Conservation (phyloP, 2,113 vertebrate species). For the Dicaeum eximium region DNA sequence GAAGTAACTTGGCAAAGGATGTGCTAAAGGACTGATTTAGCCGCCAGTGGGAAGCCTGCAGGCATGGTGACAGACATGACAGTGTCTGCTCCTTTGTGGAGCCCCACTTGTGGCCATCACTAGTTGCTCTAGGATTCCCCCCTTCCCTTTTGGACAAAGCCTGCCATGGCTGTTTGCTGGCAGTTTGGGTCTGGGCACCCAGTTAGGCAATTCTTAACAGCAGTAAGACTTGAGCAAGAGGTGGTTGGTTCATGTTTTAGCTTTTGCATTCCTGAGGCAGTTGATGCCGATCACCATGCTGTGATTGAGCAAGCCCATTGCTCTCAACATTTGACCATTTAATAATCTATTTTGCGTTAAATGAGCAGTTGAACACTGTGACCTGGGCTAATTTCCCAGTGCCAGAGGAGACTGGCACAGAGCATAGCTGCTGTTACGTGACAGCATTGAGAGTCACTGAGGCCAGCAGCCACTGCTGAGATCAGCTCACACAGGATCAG, state of each 20-base stretch:
- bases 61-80: background rate
- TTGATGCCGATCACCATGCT: background rate
- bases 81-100: background rate
- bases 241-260: background rate
- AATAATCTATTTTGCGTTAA: background rate
- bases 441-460: background rate
- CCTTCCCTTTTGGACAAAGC: background rate
- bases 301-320: background rate
- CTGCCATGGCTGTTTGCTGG: background rate
- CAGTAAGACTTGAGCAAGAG: background rate
- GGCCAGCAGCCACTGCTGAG: background rate
- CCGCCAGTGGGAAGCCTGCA: background rate
- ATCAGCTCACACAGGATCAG: accelerated
- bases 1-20: background rate
- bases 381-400: background rate
- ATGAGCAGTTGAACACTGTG: background rate
- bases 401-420: background rate
- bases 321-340: background rate
- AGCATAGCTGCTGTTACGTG: background rate
- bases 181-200: background rate
- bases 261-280: background rate
- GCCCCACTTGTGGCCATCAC: background rate
- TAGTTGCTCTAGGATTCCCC: background rate
- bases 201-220: background rate
- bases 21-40: background rate